These are phyloP conservation scores for Orthonychiurus folsomi DNA, from an alignment of 2,888 invertebrate genomes.

Conservation along the genomic window DNA sequence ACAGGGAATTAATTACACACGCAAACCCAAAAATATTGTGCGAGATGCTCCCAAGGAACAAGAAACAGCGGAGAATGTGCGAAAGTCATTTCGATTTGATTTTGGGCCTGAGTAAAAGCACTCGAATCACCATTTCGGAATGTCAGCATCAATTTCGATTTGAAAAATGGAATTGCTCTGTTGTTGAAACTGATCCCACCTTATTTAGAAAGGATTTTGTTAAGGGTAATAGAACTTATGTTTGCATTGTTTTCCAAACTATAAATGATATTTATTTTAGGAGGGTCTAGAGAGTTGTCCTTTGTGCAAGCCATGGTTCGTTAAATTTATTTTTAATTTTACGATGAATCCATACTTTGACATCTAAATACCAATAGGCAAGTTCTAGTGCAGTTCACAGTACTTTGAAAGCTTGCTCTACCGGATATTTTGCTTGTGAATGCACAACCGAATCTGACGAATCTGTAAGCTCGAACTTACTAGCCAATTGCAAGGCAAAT, in stretches of 20 bases:
- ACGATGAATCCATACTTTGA: neutral
- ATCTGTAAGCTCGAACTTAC: no score
- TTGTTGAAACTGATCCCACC: constrained; percentile 30
- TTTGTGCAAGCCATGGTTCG: constrained; percentile 32
- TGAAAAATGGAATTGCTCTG: constrained; percentile 37
- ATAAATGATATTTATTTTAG: constrained; percentile 17
- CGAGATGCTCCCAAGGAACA: constrained; percentile 28
- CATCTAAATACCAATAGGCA: neutral
- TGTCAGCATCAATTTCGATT: constrained; percentile 36
- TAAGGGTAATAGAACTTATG: constrained; percentile 25
- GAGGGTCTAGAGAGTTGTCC: constrained; percentile 35
- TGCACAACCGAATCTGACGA: no score
- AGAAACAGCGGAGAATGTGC: constrained; percentile 34
- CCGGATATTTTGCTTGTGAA: constrained; percentile 32
- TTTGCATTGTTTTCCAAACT: no score
- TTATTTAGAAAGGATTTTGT: constrained; percentile 37
- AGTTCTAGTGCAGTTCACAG: constrained; percentile 34
- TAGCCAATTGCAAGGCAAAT: no score
- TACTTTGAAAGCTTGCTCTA: constrained; percentile 32
- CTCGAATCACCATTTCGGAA: constrained; percentile 30
- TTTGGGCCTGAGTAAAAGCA: constrained; percentile 25
- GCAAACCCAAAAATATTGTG: constrained; percentile 27
- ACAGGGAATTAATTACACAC: no score
- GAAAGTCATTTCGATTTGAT: constrained; percentile 23
- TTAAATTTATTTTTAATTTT: neutral